phyloP scores from a whole-genome alignment of 1,140 invertebrate species.

The Papilio machaon region DNA sequence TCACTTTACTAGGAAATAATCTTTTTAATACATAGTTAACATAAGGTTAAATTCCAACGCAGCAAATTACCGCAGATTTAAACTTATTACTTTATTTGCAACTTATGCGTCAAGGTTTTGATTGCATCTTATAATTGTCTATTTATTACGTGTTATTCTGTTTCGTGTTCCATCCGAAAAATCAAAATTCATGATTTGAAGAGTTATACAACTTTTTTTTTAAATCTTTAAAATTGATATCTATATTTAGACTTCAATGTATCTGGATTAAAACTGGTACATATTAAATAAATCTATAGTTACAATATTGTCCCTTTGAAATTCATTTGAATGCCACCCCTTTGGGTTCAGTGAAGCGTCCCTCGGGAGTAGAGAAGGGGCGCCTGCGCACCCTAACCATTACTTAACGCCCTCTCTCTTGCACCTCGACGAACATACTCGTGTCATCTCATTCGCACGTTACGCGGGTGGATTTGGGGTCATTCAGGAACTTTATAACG shows the following conservation, averaged over 20 bases:
- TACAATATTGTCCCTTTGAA: constrained; percentile 12
- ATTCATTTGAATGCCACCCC: constrained; percentile 24
- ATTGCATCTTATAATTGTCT: no score
- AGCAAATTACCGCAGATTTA: no score
- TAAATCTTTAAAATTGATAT: not conserved
- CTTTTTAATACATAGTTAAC: not conserved
- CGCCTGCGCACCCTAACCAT: constrained; percentile 43
- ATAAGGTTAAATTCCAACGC: not conserved
- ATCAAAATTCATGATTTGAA: not conserved
- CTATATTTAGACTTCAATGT: not conserved
- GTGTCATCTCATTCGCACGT: constrained; percentile 21
- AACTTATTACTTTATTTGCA: not conserved
- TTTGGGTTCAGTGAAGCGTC: constrained; percentile 23
- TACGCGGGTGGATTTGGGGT: constrained; percentile 20
- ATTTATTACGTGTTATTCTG: no score
- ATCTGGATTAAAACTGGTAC: not conserved
- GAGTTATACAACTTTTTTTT: not conserved
- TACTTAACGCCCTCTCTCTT: constrained; percentile 44
- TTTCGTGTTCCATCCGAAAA: no score
- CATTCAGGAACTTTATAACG: constrained; percentile 1
- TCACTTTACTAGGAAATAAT: not conserved
- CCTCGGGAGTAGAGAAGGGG: constrained; percentile 38
- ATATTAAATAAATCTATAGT: constrained; percentile 15
- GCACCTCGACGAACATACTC: constrained; percentile 48
- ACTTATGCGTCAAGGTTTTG: no score